Evolutionary conservation across 2,888 invertebrate genomes (phyloP).

Genomic region (Disparrhopalites patrizii): DNA sequence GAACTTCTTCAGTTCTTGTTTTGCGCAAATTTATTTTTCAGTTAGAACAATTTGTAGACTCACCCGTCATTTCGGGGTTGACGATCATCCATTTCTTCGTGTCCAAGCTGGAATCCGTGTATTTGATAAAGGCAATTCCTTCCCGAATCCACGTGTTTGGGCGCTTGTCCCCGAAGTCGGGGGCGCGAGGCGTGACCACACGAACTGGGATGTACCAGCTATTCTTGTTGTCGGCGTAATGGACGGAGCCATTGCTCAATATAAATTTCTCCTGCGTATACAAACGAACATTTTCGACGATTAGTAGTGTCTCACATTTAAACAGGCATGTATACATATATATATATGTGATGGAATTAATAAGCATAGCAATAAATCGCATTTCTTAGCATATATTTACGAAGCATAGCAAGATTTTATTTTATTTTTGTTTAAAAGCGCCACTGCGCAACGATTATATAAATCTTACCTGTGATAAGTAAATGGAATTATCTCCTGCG

Average conservation of each 20-base stretch:
- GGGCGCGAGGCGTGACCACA: not conserved
- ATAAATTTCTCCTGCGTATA: constrained; percentile 16
- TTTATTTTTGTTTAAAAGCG: no score
- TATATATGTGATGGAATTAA: no score
- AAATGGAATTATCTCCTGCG: not conserved
- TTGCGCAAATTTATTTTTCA: not conserved
- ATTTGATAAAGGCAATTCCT: not conserved
- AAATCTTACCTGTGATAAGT: not conserved
- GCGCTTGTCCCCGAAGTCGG: not conserved
- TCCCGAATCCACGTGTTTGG: constrained; percentile 23
- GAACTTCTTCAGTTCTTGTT: no score
- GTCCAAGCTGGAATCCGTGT: not conserved
- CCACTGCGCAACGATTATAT: no score
- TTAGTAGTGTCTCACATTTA: no score
- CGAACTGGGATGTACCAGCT: constrained; percentile 20
- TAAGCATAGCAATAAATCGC: no score
- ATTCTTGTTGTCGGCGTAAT: not conserved
- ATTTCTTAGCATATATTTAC: no score
- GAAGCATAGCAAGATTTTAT: no score
- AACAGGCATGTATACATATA: no score
- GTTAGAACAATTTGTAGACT: not conserved
- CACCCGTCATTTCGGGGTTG: constrained; percentile 25
- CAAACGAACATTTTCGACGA: no score
- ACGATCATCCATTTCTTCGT: constrained; percentile 19
- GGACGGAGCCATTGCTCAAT: not conserved